Base-by-base conservation (phyloP, 2,888 invertebrate genomes). In the Lithophane ornitopus region DNA sequence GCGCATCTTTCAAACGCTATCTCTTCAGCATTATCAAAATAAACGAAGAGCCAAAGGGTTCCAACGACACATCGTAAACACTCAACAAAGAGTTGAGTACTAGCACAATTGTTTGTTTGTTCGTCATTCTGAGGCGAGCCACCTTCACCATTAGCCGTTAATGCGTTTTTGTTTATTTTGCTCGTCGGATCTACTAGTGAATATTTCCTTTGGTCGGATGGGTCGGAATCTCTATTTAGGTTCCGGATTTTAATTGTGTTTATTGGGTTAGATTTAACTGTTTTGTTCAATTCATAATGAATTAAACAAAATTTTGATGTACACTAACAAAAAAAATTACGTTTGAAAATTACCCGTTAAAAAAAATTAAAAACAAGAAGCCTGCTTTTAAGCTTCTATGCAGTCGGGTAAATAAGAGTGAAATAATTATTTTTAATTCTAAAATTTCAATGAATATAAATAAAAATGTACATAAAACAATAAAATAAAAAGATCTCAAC, bases 61-160 rank as follows among this genome's bases (percentile, higher is more conserved):
- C 73, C 52, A 77, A 41, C 72, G 73, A 79, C 77, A 81, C 66
- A 70, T 78, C 72, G 82, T 82, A 85, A 82, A 83, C 72, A 84
- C 66, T 82, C 85, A 77, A 81, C 82, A 82, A 85, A 85, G 87
- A 75, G 80, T 78, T 70, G 59, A 86, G 84, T 74, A 84, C 87
- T 71, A 65, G 85, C 81, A 86, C 80, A 85, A 87, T 84, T 93
- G 93, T 94, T 94, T 95, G 89, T 94, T 94, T 94, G 91, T 91
- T 86, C 91, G 78, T 90, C 89, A 89, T 86, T 81, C 84, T 89
- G 94, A 95, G 85, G 86, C 82, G 89, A 88, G 83, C 93, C 95
- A 94, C 94, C 92, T 94, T 94, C 83, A 74, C 91, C 92, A 92
- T 94, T 94, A 94, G 92, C 89, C 72, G 88, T 91, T 94, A 94